Base-by-base conservation (phyloP, 2,113 vertebrate genomes). In the Eudyptes chrysolophus region DNA sequence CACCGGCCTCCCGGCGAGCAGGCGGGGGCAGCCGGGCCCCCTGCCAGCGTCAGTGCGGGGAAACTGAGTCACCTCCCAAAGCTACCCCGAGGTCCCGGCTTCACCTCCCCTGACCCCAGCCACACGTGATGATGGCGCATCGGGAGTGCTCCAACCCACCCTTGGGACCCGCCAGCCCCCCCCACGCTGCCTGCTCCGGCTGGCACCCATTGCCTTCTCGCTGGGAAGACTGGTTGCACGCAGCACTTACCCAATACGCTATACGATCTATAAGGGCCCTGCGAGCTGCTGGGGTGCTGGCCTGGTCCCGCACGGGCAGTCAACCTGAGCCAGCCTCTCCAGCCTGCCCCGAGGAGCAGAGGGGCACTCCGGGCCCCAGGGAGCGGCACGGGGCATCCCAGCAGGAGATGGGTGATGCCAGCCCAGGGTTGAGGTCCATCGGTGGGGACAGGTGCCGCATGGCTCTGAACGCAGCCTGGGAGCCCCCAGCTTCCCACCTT, bases 21-120 rank as follows among this genome's bases (percentile, higher is more conserved):
- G n/a, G 40, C 7, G 1, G 54, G 40, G 69, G 18, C 34, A 21
- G 44, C 16, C 5, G 0, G 44, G 8, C 16, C 58, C 65, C 68
- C 69, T 4, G 5, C n/a, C 21, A 0, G 1, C 3, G 0, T 14
- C 48, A 0, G 0, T 2, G 8, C 0, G 4, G 72, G 80, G 89
- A 97, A 96, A 96, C 84, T 49, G 89, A 97, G 94, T 77, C 95
- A 87, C 55, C 13, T 34, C 44, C 80, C 36, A 0, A 9, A 62
- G 42, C 26, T 4, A 3, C 26, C 44, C 84, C 2, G 0, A 48
- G 52, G 44, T 38, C 60, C 44, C 1, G 34, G 7, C 46, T 12
- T 74, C 51, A 3, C 36, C 20, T 68, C 30, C 34, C 12, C 38
- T 10, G 12, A 38, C 27, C 34, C 32, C 68, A 51, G 52, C 2